Conservation (phyloP, 2,888 invertebrate genomes). For the Candidula unifasciata region DNA sequence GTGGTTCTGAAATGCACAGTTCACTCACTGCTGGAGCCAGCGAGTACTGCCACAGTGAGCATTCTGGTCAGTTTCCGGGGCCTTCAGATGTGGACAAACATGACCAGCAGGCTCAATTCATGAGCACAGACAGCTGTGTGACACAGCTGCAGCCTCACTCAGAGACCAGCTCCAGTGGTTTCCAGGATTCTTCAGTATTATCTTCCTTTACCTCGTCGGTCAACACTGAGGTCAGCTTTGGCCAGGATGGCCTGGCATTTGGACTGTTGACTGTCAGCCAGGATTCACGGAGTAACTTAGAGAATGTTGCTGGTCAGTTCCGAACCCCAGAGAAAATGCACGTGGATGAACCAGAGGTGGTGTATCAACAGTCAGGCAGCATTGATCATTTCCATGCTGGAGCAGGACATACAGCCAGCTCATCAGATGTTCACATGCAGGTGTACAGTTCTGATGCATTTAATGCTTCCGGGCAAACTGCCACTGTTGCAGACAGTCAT, state of each 20-base stretch:
- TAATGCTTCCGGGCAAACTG: neutral
- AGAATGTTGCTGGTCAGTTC: slow-evolving; percentile 10
- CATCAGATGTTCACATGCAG: slow-evolving; percentile 14
- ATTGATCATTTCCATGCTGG: neutral
- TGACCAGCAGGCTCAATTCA: neutral
- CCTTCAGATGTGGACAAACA: neutral
- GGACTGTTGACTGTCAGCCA: slow-evolving; percentile 15
- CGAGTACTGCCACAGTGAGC: slow-evolving; percentile 2
- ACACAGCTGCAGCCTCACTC: slow-evolving; percentile 21
- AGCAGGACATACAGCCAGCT: too few species aligned
- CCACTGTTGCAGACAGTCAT: neutral
- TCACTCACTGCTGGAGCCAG: neutral
- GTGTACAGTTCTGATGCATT: neutral
- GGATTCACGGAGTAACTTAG: neutral
- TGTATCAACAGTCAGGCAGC: slow-evolving; percentile 13
- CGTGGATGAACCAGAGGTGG: slow-evolving; percentile 35
- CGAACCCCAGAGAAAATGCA: slow-evolving; percentile 44
- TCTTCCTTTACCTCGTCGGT: slow-evolving; percentile 12
- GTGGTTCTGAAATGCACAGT: neutral
- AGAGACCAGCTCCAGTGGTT: slow-evolving; percentile 19
- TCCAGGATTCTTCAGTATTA: slow-evolving; percentile 27
- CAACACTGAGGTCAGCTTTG: neutral
- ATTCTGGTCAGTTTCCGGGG: slow-evolving; percentile 16
- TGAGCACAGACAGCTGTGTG: neutral
- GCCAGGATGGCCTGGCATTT: slow-evolving; percentile 10